These are phyloP conservation scores for Polymixis flavicincta DNA, from an alignment of 2,888 invertebrate species.

Conservation along the genomic window DNA sequence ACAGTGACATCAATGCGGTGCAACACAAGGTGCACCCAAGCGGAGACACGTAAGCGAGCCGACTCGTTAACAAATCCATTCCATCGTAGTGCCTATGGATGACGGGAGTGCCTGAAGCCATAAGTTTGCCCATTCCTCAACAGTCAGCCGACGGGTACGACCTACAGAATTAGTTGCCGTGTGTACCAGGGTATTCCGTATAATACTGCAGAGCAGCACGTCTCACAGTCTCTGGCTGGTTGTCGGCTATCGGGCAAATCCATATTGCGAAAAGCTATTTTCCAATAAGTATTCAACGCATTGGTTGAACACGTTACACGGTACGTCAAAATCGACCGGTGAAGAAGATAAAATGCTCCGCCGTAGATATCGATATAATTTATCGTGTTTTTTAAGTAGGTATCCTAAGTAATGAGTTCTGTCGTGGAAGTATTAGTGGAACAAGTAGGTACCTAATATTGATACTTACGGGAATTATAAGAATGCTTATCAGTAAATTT, in stretches of 20 bases:
- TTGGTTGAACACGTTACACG: not conserved
- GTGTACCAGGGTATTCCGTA: not conserved
- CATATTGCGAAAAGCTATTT: not conserved
- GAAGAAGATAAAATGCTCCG: not conserved
- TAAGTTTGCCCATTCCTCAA: not conserved
- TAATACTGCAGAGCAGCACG: not conserved
- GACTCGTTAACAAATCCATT: not conserved
- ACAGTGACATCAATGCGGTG: not conserved
- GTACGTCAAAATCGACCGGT: not conserved
- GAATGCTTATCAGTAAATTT: constrained; percentile 56
- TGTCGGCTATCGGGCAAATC: not conserved
- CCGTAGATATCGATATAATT: not conserved
- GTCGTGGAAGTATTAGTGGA: not conserved
- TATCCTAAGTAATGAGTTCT: too few species aligned
- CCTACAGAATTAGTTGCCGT: not conserved
- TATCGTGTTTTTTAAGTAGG: not conserved
- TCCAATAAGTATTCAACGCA: not conserved
- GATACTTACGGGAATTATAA: constrained; percentile 70
- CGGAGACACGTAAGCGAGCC: not conserved
- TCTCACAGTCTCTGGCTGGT: too few species aligned
- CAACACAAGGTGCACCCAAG: not conserved
- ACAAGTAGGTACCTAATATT: constrained; percentile 6
- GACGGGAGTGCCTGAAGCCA: not conserved
- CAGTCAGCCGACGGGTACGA: not conserved
- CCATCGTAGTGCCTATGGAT: not conserved